Percentiles rank a stretch among this genome's conserved stretches.
Conservation (phyloP, 2,888 invertebrate genomes). For the Nebria salina region DNA sequence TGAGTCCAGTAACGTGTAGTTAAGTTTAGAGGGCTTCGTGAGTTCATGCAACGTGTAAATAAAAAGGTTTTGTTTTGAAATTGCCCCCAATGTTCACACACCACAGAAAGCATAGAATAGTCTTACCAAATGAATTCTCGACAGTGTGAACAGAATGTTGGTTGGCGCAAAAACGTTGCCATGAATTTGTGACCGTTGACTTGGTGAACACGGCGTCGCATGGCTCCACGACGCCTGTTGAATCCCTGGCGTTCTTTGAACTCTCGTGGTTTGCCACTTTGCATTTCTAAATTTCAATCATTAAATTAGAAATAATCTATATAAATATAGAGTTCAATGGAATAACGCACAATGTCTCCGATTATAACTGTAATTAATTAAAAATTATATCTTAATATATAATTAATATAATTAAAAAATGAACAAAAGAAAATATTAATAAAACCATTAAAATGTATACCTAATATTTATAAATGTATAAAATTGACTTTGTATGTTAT, state of each 20-base stretch:
- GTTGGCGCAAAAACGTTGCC: slow-evolving; percentile 98
- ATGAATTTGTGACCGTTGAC: slow-evolving; percentile 99
- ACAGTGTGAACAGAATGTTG: slow-evolving; percentile 99
- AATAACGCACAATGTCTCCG: no score
- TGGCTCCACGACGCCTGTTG: slow-evolving; percentile 95
- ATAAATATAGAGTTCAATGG: no score
- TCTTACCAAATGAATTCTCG: slow-evolving; percentile 97
- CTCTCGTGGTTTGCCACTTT: slow-evolving; percentile 74
- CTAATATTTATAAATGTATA: no score
- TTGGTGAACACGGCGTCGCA: slow-evolving; percentile 98
- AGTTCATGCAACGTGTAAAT: slow-evolving; percentile 40
- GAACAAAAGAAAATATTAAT: no score
- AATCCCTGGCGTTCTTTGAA: slow-evolving; percentile 97
- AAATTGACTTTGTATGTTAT: no score
- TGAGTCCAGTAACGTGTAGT: not conserved
- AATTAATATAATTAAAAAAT: no score
- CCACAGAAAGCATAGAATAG: slow-evolving; percentile 20
- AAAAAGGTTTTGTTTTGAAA: not conserved
- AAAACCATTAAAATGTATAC: no score
- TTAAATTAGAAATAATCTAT: not conserved
- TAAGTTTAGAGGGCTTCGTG: not conserved
- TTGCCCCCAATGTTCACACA: slow-evolving; percentile 21
- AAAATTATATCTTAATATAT: no score
- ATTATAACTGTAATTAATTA: no score
- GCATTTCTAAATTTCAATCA: slow-evolving; percentile 60